Evolutionary conservation across 2,113 vertebrate genomes (phyloP), one percentile per base, ranked within the genome.

Genomic region (Orthonyx spaldingii): DNA sequence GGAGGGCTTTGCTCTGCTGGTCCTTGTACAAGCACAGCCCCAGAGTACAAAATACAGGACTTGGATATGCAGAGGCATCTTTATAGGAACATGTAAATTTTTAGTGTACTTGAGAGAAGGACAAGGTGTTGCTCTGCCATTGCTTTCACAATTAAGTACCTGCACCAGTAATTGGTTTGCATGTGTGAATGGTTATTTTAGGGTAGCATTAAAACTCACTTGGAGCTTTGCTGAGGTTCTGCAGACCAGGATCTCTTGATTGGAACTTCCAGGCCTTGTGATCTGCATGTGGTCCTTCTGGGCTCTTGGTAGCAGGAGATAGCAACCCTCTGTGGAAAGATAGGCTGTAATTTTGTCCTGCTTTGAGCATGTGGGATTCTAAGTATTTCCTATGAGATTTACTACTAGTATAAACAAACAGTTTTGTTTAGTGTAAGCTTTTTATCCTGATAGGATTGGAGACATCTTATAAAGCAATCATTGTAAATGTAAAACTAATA

Each of bases 401-500:
- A 71, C 79, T 41, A 47, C 23, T 46, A 87, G 56, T 81, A 28
- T 92, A 95, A 95, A 96, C 83, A 96, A 90, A 75, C 53, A 28
- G 56, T 68, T 95, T 94, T 95, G 90, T 95, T 91, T 96, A 90
- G 52, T 61, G 8, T 92, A 81, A 92, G 88, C 85, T 68, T 66
- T 94, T 96, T 90, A 92, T 96, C 91, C 95, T 32, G 20, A 12
- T 78, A 90, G 86, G 52, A 89, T 86, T 92, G 60, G 56, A 81
- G 68, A 20, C 19, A 8, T 95, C 47, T 92, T 94, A 84, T 33
- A 84, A 93, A 93, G 80, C 83, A 90, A 59, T 86, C 76, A 70
- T 42, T 92, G 33, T 81, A 84, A 87, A 92, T 78, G 63, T 87
- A 64, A 95, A 95, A 75, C 83, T 87, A 94, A 94, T 94, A 93